These are phyloP conservation scores for Syrrhaptes paradoxus DNA, from an alignment of 2,113 vertebrate genomes.

Conservation along the genomic window DNA sequence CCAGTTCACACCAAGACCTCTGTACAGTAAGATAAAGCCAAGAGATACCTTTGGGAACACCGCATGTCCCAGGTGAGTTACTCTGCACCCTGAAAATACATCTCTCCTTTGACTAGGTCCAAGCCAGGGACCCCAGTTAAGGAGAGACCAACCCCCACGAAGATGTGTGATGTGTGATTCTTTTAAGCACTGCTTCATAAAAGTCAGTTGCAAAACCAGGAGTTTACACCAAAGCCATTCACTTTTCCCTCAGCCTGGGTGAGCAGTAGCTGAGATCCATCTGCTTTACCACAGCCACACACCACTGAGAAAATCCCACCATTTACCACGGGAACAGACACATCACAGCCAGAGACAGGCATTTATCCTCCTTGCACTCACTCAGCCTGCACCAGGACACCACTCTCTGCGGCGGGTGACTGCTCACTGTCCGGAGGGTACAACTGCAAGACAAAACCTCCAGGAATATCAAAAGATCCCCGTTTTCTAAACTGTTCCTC, in stretches of 20 bases:
- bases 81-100: not conserved
- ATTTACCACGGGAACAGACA: not conserved
- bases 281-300: not conserved
- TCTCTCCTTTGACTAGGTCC: not conserved
- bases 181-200: not conserved
- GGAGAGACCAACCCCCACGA: rapidly evolving
- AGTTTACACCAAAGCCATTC: not conserved
- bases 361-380: not conserved
- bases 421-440: not conserved
- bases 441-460: not conserved
- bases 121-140: not conserved
- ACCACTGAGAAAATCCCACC: not conserved
- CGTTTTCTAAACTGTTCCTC: not conserved
- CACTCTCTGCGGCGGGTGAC: not conserved
- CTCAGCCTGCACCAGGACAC: not conserved
- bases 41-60: not conserved
- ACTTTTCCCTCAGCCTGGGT: not conserved
- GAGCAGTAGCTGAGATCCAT: not conserved
- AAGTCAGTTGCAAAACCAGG: not conserved
- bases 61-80: not conserved
- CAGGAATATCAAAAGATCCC: not conserved
- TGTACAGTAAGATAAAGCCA: not conserved
- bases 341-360: not conserved
- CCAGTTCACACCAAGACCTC: not conserved
- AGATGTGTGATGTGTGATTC: rapidly evolving